Base-by-base conservation (phyloP, 2,888 invertebrate species). In the Crossocerus cetratus region DNA sequence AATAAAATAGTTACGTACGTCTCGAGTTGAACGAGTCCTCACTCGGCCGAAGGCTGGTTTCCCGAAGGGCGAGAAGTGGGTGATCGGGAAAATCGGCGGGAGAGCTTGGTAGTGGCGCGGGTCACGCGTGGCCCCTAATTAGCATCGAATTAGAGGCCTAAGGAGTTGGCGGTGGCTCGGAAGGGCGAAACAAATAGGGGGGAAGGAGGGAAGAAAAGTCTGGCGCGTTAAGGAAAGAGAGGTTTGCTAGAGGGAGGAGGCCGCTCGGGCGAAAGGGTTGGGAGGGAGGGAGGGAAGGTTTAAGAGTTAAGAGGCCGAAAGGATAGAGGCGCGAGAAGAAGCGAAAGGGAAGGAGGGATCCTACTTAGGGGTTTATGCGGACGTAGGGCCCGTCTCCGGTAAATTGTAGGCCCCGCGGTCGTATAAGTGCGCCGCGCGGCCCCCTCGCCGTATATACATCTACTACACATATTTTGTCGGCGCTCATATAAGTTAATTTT, bases 401-500 rank as follows among this genome's bases (percentile, higher is more conserved):
- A 87, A 88, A 87, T 88, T 86, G 88, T 88, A 86, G 86, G 79
- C 84, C 83, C 82, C 78, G 69, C 67, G 83, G 83, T 87, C 82
- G 81, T 84, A 83, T 86, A 87, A 86, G 85, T 85, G 86, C 83
- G 77, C 74, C 63, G 70, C 73, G 23, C 78, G 82, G 42, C 42
- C 14, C 32, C 53, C 55, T 13, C 59, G 65, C n/a, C 59, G 65
- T 69, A 69, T 69, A 68, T 55, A 66, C 86, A 32, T 32, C 49
- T n/a, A 49, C 49, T 32, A 16, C 16, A 86, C 85, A 84, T 90
- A 89, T 90, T 89, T 89, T 87, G 89, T 86, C 86, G 89, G 87
- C 86, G 87, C 89, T 90, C 90, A 88, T 90, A 90, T 90, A 90
- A 90, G 90, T 90, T 90, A 90, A 90, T 90, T 90, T 90, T 90